phyloP scores from a whole-genome alignment of 2,113 vertebrate genomes.

The Dryoscopus gambensis region DNA sequence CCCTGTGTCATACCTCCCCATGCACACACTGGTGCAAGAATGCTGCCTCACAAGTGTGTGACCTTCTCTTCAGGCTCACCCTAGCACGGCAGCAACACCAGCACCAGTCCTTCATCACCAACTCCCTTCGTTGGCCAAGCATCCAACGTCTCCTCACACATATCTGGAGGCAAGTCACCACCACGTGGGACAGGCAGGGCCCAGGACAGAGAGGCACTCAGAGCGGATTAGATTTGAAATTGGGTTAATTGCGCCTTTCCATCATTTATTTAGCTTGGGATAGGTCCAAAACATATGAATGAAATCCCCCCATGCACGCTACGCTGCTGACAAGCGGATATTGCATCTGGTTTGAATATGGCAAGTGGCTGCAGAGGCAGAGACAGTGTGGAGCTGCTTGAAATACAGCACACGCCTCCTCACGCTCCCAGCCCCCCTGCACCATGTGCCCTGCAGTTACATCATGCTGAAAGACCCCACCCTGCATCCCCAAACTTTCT shows the following conservation, averaged over 20 bases:
- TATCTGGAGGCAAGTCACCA: neutral
- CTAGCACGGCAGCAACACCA: neutral
- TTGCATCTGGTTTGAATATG: constrained; percentile 66
- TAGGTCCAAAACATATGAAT: constrained; percentile 15
- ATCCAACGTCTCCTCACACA: neutral
- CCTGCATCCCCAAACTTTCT: neutral
- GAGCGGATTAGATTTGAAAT: constrained; percentile 19
- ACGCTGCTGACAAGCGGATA: constrained; percentile 45
- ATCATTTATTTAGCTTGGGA: constrained; percentile 59
- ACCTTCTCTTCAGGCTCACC: neutral
- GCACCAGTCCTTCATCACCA: neutral
- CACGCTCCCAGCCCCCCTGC: neutral
- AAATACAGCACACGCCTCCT: constrained; percentile 44
- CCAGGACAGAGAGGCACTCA: constrained; percentile 17
- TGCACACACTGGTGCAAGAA: neutral
- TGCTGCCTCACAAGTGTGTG: neutral
- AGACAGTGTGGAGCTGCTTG: constrained; percentile 36
- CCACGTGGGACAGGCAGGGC: neutral
- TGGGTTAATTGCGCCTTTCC: constrained; percentile 60
- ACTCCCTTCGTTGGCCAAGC: neutral
- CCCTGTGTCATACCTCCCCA: neutral
- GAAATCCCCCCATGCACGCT: constrained; percentile 1
- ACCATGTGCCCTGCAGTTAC: neutral
- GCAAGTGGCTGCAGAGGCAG: constrained; percentile 26
- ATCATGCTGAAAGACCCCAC: neutral